Evolutionary conservation across 2,797 vertebrate genomes (phyloP).

Genomic region (Darevskia nairensis): DNA sequence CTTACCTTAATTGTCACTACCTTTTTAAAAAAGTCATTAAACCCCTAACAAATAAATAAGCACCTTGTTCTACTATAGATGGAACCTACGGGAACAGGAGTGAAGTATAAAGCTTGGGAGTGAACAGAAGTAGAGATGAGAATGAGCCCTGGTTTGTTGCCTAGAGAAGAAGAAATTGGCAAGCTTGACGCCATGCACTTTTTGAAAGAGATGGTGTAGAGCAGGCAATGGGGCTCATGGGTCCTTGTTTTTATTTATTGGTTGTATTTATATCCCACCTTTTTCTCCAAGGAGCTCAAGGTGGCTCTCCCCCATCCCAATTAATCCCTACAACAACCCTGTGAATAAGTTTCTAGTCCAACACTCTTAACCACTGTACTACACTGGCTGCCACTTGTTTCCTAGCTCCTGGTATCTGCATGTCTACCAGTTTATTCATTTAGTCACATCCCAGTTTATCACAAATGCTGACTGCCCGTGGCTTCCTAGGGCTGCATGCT

Average conservation of each 20-base stretch:
- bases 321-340: too few species aligned
- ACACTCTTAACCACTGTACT: too few species aligned
- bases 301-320: too few species aligned
- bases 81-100: not conserved
- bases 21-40: not conserved
- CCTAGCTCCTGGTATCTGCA: not conserved
- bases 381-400: not conserved
- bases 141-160: not conserved
- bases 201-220: not conserved
- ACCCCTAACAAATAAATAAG: not conserved
- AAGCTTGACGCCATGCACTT: not conserved
- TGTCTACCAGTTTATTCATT: not conserved
- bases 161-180: not conserved
- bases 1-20: not conserved
- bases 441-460: not conserved
- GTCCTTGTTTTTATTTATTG: not conserved
- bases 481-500: not conserved
- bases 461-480: not conserved
- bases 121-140: not conserved
- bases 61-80: not conserved
- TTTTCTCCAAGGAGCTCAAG: too few species aligned
- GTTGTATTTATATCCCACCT: too few species aligned
- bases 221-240: not conserved
- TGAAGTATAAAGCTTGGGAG: not conserved
- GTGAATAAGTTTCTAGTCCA: too few species aligned